These are phyloP conservation scores for Rostratula benghalensis DNA, from an alignment of 2,113 vertebrate species.

Conservation along the genomic window DNA sequence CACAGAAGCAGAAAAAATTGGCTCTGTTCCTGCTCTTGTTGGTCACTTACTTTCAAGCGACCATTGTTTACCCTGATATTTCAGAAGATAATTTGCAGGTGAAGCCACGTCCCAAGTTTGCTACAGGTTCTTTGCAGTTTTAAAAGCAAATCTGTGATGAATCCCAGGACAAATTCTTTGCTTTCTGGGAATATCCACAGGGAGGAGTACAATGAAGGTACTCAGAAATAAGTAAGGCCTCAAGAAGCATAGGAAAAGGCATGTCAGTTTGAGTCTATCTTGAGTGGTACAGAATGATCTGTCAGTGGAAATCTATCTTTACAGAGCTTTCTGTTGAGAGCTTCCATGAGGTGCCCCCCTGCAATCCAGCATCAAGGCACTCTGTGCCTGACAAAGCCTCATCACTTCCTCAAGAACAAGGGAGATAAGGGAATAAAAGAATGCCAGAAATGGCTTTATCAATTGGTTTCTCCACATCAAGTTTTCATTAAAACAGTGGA, in stretches of 20 bases:
- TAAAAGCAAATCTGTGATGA: background rate
- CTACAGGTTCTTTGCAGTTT: background rate
- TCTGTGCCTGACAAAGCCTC: background rate
- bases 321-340: background rate
- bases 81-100: background rate
- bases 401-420: slow-evolving; percentile 42
- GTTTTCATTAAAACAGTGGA: slow-evolving; percentile 66
- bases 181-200: background rate
- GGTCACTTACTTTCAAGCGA: background rate
- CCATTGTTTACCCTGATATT: background rate
- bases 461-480: slow-evolving; percentile 20
- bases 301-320: background rate
- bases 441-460: slow-evolving; percentile 54
- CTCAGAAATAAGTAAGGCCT: background rate
- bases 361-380: background rate
- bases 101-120: background rate
- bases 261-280: background rate
- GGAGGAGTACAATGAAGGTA: background rate
- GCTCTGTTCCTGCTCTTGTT: background rate
- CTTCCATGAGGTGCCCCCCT: background rate
- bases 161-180: background rate
- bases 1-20: background rate
- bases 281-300: background rate
- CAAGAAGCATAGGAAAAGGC: background rate
- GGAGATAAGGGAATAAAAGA: slow-evolving; percentile 62